A percentile compares a stretch with the other conserved stretches of the same genome.
phyloP scores from a whole-genome alignment of 2,113 vertebrate species.

The Triplophysa dalaica region DNA sequence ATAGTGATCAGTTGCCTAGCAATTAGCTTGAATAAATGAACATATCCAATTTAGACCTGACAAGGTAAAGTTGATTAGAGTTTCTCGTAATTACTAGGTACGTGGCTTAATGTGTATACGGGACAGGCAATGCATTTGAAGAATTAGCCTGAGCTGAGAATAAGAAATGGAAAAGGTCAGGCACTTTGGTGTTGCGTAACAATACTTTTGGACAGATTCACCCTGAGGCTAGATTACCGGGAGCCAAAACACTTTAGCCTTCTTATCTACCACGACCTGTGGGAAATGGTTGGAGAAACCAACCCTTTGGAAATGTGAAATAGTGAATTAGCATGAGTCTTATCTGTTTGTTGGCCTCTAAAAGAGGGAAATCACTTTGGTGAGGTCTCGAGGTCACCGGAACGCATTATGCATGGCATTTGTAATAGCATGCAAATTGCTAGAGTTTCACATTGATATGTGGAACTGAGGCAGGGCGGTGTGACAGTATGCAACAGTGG shows the following conservation, averaged over 20 bases:
- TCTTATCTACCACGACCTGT: conserved; percentile 38
- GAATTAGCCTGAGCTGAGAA: neutral
- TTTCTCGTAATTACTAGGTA: conserved; percentile 4
- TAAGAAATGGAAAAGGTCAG: conserved; percentile 21
- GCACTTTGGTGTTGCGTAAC: neutral
- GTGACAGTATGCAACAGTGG: neutral
- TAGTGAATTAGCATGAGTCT: conserved; percentile 17
- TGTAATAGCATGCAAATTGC: conserved; percentile 11
- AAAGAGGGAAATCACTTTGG: conserved; percentile 29
- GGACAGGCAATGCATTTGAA: neutral
- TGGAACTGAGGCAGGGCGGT: neutral
- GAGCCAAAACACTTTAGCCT: conserved; percentile 41
- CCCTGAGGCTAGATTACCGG: conserved; percentile 34
- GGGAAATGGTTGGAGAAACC: conserved; percentile 31
- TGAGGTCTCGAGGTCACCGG: neutral
- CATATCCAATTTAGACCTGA: conserved; percentile 21
- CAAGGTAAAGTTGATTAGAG: conserved; percentile 27
- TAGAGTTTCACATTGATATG: neutral
- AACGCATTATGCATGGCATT: conserved; percentile 5
- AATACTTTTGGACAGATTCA: conserved; percentile 14
- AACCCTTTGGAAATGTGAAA: conserved; percentile 21
- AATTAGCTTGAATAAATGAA: conserved; percentile 31
- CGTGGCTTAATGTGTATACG: neutral
- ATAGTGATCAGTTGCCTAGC: conserved; percentile 25
- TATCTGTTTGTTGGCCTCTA: conserved; percentile 4